Conservation (phyloP, 2,113 vertebrate species). For the Scomber japonicus region DNA sequence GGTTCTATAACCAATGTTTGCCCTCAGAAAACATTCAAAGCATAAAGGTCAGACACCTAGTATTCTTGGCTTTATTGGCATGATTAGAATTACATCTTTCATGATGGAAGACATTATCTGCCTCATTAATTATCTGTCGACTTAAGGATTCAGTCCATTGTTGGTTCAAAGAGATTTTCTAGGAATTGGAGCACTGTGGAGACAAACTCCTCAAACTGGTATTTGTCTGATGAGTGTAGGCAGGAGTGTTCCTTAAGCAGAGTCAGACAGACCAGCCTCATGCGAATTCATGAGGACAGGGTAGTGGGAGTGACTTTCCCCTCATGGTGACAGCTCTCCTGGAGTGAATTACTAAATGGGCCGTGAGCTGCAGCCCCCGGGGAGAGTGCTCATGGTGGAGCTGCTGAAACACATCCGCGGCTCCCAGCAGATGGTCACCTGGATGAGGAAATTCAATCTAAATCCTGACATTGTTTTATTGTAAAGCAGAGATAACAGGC, state of each 20-base stretch:
- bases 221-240: conserved; percentile 40
- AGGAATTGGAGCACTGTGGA: conserved; percentile 8
- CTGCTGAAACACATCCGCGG: conserved; percentile 26
- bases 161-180: conserved; percentile 3
- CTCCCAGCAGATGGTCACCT: conserved; percentile 44
- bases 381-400: conserved; percentile 2
- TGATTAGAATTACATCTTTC: not conserved
- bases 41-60: not conserved
- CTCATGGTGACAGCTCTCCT: conserved; percentile 63
- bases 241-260: conserved; percentile 27
- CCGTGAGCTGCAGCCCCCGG: conserved; percentile 32
- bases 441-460: conserved; percentile 52
- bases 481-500: conserved; percentile 40
- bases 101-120: no score
- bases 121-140: conserved; percentile 5
- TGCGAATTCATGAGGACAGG: conserved; percentile 68
- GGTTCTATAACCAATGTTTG: no score
- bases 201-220: conserved; percentile 28
- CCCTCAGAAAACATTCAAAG: no score
- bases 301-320: conserved; percentile 34
- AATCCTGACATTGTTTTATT: conserved; percentile 46
- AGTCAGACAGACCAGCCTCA: conserved; percentile 40
- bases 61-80: not conserved
- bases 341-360: conserved; percentile 62
- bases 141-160: conserved; percentile 7